Conservation (phyloP, 53 echinoderm and acorn worm genomes). For the Holothuria leucospilota region DNA sequence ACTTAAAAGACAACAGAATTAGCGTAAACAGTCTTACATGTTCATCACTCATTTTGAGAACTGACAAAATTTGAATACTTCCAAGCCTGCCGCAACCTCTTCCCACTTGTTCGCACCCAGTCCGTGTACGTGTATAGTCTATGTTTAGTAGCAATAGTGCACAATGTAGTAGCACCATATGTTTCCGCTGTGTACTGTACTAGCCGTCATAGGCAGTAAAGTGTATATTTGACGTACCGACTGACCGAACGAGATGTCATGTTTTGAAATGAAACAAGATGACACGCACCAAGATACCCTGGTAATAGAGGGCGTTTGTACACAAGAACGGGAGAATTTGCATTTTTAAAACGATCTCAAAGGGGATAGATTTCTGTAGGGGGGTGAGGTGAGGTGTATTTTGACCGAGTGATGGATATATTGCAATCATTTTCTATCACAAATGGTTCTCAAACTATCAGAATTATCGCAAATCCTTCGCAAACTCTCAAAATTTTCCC, state of each 20-base stretch:
- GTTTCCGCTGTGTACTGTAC: no score
- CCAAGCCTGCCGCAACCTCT: conserved; percentile 6
- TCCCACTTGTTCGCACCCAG: background rate
- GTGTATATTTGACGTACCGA: background rate
- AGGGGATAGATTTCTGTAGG: no score
- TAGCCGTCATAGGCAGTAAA: background rate
- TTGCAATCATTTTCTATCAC: no score
- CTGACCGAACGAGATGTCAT: background rate
- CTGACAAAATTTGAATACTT: conserved; percentile 25
- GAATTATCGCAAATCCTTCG: no score
- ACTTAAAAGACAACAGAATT: background rate
- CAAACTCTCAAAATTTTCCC: no score
- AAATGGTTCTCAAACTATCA: no score
- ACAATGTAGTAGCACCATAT: no score
- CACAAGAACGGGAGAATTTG: no score
- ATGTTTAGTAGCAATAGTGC: background rate
- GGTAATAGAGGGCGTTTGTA: background rate
- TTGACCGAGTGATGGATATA: no score
- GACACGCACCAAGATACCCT: conserved; percentile 13
- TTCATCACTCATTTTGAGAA: conserved; percentile 36
- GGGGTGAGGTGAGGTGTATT: no score
- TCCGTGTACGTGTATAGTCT: background rate
- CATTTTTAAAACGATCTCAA: no score
- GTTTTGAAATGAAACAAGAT: conserved; percentile 30
- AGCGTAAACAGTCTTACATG: conserved; percentile 7